Evolutionary conservation across 2,113 vertebrate species (phyloP).

Genomic region (Cranoglanis bouderius): DNA sequence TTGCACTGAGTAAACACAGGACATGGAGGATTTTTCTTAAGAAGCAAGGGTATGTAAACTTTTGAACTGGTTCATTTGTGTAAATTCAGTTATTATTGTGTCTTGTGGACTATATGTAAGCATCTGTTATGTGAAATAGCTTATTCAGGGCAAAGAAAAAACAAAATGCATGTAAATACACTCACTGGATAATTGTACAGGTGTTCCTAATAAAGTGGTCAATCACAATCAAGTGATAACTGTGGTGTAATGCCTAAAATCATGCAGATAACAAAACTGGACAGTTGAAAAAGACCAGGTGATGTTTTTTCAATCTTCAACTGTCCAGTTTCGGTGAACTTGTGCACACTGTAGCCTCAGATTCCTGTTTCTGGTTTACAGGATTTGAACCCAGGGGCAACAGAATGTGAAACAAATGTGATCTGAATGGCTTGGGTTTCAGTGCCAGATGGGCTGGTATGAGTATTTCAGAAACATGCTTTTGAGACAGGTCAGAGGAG

Average conservation of each 20-base stretch:
- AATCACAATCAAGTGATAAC: background rate
- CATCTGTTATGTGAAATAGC: too few relatives aligned
- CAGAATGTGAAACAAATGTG: background rate
- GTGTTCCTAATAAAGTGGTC: too few relatives aligned
- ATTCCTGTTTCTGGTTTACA: background rate
- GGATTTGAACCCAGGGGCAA: background rate
- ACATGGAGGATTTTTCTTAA: too few relatives aligned
- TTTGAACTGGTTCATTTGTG: too few relatives aligned
- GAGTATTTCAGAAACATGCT: slow-evolving; percentile 10
- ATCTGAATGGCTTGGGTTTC: background rate
- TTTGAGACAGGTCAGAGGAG: background rate
- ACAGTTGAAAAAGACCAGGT: background rate
- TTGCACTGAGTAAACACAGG: too few relatives aligned
- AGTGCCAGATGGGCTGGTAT: background rate
- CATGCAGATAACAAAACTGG: background rate
- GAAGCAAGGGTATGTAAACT: too few relatives aligned
- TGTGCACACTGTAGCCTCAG: too few relatives aligned
- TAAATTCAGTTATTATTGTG: too few relatives aligned
- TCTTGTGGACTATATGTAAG: too few relatives aligned
- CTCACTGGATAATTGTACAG: too few relatives aligned
- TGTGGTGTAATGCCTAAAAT: background rate
- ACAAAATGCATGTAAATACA: too few relatives aligned
- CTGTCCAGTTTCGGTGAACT: background rate
- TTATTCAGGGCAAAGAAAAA: too few relatives aligned
- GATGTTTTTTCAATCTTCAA: background rate